Percentiles rank a stretch among this genome's conserved stretches.
Conservation (phyloP, 2,888 invertebrate species). For the Amphimallon solstitiale region DNA sequence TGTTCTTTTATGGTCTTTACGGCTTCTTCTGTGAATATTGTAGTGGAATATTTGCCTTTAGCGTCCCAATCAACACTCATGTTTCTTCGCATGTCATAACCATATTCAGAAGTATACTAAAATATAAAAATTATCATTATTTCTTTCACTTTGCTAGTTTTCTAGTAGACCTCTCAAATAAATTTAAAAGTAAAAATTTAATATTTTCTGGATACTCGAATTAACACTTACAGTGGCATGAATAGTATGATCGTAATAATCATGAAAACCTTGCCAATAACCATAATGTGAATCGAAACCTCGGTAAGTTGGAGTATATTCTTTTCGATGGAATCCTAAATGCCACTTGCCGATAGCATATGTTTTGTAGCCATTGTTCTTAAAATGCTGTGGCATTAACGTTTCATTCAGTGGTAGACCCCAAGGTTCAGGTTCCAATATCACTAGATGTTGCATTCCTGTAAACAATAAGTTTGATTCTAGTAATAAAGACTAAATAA, state of each 20-base stretch:
- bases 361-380: constrained; percentile 75
- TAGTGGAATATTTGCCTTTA: constrained; percentile 71
- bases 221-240: constrained; percentile 62
- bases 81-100: constrained; percentile 73
- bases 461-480: constrained; percentile 33
- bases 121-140: too few relatives aligned
- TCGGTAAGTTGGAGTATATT: constrained; percentile 77
- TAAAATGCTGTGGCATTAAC: constrained; percentile 71
- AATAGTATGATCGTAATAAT: constrained; percentile 78
- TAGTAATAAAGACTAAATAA: neutral
- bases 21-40: constrained; percentile 74
- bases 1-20: constrained; percentile 70
- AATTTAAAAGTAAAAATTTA: too few relatives aligned
- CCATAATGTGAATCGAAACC: constrained; percentile 88
- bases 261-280: constrained; percentile 83
- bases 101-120: constrained; percentile 61
- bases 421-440: constrained; percentile 77
- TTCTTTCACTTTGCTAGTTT: too few relatives aligned
- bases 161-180: too few relatives aligned
- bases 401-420: constrained; percentile 73
- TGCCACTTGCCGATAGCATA: constrained; percentile 89
- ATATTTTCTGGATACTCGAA: neutral
- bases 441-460: constrained; percentile 80
- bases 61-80: constrained; percentile 67
- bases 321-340: constrained; percentile 79